Conservation (phyloP, 2,797 vertebrate species). For the Danionella dracula region DNA sequence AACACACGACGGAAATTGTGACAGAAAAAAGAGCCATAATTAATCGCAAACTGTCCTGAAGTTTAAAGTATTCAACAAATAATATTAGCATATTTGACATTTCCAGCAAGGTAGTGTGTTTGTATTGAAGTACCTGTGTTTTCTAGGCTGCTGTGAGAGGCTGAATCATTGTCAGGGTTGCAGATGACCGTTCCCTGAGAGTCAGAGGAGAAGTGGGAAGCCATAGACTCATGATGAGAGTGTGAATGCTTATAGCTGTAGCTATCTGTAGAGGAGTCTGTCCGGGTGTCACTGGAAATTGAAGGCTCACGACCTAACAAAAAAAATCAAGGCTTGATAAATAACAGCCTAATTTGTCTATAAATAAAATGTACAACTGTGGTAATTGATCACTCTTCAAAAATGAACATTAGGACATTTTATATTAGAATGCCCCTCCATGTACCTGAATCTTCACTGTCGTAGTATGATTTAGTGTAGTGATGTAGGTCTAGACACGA, state of each 20-base stretch:
- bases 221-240: slow-evolving; percentile 84
- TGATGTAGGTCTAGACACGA: slow-evolving; percentile 76
- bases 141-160: slow-evolving; percentile 87
- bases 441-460: slow-evolving; percentile 91
- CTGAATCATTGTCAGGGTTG: slow-evolving; percentile 74
- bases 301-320: slow-evolving; percentile 86
- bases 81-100: not conserved
- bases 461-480: slow-evolving; percentile 82
- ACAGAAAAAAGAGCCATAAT: no score
- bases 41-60: no score
- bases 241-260: slow-evolving; percentile 75
- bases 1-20: no score
- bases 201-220: slow-evolving; percentile 90
- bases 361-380: no score
- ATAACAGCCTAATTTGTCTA: no score
- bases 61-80: no score
- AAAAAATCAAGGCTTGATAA: not conserved
- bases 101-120: not conserved
- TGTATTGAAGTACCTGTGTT: slow-evolving; percentile 64
- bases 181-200: slow-evolving; percentile 89
- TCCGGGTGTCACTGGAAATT: slow-evolving; percentile 93
- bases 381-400: no score
- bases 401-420: no score
- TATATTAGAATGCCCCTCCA: not conserved
- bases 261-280: slow-evolving; percentile 94